phyloP scores from a whole-genome alignment of 2,888 invertebrate genomes.

The Baronia brevicornis region DNA sequence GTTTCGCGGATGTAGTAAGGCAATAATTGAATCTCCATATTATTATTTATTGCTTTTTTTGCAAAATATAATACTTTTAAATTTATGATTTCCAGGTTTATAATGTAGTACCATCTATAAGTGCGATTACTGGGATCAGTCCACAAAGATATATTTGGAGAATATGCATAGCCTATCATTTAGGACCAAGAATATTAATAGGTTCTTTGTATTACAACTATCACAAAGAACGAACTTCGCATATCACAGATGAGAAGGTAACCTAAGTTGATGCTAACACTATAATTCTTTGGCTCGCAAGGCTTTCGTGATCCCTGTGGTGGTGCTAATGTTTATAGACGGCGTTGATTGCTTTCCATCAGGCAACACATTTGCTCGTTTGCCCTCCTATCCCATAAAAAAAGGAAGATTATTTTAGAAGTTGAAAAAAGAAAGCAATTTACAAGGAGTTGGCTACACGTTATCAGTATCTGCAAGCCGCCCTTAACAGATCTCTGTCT shows the following conservation, averaged over 20 bases:
- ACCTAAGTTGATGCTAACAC: too few species aligned
- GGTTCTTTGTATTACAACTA: conserved; percentile 91
- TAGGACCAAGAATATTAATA: conserved; percentile 92
- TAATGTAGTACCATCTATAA: conserved; percentile 95
- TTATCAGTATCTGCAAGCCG: too few species aligned
- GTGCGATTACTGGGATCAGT: conserved; percentile 95
- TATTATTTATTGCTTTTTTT: background rate
- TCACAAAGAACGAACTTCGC: conserved; percentile 80
- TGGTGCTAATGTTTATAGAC: too few species aligned
- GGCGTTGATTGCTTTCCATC: too few species aligned
- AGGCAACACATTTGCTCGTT: too few species aligned
- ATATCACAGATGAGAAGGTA: conserved; percentile 73
- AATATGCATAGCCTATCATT: conserved; percentile 92
- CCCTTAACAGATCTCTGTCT: too few species aligned
- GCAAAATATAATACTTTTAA: background rate
- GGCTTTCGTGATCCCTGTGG: too few species aligned
- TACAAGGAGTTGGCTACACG: too few species aligned
- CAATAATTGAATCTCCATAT: background rate
- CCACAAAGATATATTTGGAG: conserved; percentile 96
- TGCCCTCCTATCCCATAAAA: too few species aligned
- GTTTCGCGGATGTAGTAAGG: background rate
- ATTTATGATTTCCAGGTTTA: conserved; percentile 80
- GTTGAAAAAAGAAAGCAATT: too few species aligned
- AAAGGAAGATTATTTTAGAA: too few species aligned
- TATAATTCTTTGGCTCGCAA: too few species aligned